Percentiles rank a stretch among this genome's conserved stretches.
phyloP scores from a whole-genome alignment of 2,797 vertebrate species.

The Oceanodroma leucorhoa region DNA sequence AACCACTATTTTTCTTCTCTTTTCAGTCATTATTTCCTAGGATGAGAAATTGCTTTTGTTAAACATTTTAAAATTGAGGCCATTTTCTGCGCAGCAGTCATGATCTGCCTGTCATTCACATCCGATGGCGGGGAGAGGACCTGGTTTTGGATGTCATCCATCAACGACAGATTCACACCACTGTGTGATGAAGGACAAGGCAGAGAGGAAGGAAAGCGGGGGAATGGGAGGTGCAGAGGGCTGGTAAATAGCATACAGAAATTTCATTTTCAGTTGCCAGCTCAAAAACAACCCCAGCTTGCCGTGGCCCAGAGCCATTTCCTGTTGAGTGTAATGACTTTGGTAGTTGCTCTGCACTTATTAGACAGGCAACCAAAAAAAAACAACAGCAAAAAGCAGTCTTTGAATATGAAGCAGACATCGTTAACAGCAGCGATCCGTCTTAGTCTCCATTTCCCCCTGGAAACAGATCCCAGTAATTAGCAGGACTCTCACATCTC shows the following conservation, averaged over 20 bases:
- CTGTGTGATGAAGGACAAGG: background rate
- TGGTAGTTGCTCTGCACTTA: constrained; percentile 9
- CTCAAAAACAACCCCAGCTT: constrained; percentile 29
- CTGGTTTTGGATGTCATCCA: constrained; percentile 6
- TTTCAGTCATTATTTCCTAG: background rate
- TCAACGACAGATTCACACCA: background rate
- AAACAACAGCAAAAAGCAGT: background rate
- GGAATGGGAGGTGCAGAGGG: background rate
- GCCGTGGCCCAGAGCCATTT: constrained; percentile 19
- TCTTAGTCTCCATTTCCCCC: background rate
- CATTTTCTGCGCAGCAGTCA: background rate
- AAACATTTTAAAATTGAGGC: constrained; percentile 2
- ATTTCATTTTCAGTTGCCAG: constrained; percentile 31
- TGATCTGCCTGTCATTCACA: background rate
- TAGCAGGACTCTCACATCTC: background rate
- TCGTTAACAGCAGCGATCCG: background rate
- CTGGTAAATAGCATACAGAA: constrained; percentile 8
- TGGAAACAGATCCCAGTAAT: background rate
- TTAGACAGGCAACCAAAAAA: background rate
- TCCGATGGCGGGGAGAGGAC: background rate
- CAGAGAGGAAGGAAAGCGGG: background rate
- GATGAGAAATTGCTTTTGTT: constrained; percentile 7
- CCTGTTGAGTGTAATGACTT: constrained; percentile 22
- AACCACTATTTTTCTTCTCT: background rate
- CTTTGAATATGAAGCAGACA: background rate